Conservation (phyloP, 2,888 invertebrate genomes). For the Sesamia inferens region DNA sequence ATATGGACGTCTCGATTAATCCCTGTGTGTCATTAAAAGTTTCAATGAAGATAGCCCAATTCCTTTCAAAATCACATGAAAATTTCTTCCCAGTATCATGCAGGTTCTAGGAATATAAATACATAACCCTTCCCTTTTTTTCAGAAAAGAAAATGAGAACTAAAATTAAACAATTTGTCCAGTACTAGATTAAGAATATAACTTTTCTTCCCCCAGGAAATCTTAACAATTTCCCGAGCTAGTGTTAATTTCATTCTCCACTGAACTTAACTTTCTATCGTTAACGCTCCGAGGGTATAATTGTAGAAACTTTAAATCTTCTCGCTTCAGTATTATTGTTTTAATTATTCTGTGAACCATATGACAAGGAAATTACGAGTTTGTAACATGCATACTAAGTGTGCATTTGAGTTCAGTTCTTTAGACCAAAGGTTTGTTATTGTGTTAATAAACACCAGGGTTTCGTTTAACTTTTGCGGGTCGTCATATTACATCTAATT, state of each 20-base stretch:
- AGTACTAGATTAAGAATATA: constrained; percentile 6
- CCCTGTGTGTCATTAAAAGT: neutral
- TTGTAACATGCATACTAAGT: neutral
- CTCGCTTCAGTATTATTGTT: constrained; percentile 26
- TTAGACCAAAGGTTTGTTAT: too few species aligned
- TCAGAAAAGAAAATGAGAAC: neutral
- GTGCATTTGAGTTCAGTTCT: too few species aligned
- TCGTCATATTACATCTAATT: neutral
- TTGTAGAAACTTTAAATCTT: constrained; percentile 52
- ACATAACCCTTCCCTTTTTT: neutral
- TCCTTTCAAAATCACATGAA: neutral
- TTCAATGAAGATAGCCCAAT: neutral
- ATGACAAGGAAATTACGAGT: neutral
- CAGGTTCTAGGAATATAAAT: neutral
- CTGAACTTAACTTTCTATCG: constrained; percentile 44
- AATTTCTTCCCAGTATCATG: neutral
- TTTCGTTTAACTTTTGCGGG: too few species aligned
- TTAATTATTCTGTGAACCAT: constrained; percentile 35
- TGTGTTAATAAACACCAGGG: too few species aligned
- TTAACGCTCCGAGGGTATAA: constrained; percentile 23
- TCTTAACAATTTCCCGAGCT: constrained; percentile 31
- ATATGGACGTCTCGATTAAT: too few species aligned
- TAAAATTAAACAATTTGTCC: constrained; percentile 9
- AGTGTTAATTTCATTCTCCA: constrained; percentile 45
- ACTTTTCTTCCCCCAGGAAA: constrained; percentile 18